Percentiles rank a stretch among this genome's conserved stretches.
These are phyloP conservation scores for Ericerus pela DNA, from an alignment of 1,140 invertebrate genomes.

Conservation along the genomic window DNA sequence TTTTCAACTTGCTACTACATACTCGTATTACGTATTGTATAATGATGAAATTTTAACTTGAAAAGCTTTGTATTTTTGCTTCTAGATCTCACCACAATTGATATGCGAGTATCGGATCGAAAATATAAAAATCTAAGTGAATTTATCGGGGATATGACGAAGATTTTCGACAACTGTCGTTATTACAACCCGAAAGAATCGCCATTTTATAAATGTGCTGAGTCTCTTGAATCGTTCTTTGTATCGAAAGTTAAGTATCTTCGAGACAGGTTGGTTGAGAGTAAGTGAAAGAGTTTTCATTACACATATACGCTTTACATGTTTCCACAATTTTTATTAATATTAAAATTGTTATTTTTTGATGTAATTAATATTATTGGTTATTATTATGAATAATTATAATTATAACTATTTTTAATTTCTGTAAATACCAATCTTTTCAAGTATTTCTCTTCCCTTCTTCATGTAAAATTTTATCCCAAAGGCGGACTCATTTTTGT, in stretches of 20 bases:
- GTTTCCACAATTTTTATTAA: background rate
- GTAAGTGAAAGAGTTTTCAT: constrained; percentile 4
- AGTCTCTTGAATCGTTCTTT: constrained; percentile 88
- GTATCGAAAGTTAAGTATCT: constrained; percentile 77
- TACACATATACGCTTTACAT: background rate
- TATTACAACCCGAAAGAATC: constrained; percentile 93
- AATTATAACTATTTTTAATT: background rate
- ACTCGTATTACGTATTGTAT: background rate
- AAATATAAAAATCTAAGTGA: constrained; percentile 78
- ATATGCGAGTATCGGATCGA: constrained; percentile 67
- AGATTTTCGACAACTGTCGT: constrained; percentile 96
- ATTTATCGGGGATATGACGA: constrained; percentile 93
- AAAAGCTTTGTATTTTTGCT: constrained; percentile 28
- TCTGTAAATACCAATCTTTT: too few relatives aligned
- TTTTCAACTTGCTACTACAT: too few relatives aligned
- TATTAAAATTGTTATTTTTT: background rate
- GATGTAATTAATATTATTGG: background rate
- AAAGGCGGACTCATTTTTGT: too few relatives aligned
- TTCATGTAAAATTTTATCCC: too few relatives aligned
- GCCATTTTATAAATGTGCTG: constrained; percentile 88
- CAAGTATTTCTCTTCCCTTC: too few relatives aligned
- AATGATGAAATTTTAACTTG: background rate
- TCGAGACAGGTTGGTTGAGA: constrained; percentile 58
- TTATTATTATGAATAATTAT: background rate
- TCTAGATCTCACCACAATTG: constrained; percentile 89